These are phyloP conservation scores for Borostomias antarcticus DNA, from an alignment of 2,797 vertebrate species.

Conservation along the genomic window DNA sequence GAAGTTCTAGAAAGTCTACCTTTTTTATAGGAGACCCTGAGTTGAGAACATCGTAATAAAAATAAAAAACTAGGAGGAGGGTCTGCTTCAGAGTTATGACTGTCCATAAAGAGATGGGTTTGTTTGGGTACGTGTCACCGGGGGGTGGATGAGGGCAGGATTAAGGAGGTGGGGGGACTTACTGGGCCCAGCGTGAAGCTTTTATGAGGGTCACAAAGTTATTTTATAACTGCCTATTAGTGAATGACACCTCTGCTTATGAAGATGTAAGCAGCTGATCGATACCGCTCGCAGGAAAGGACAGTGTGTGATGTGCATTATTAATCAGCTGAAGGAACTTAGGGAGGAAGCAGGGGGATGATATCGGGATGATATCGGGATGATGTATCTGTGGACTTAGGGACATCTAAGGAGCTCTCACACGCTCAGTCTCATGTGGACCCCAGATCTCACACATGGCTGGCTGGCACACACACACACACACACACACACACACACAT, in stretches of 20 bases:
- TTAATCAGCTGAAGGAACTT: slow-evolving; percentile 63
- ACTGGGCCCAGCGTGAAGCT: slow-evolving; percentile 49
- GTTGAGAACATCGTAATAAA: not conserved
- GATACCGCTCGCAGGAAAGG: slow-evolving; percentile 59
- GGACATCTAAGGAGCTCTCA: too few relatives aligned
- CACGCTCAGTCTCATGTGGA: too few relatives aligned
- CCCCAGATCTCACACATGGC: not conserved
- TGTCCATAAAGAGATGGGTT: slow-evolving; percentile 33
- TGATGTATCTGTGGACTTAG: not conserved
- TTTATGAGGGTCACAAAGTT: slow-evolving; percentile 76
- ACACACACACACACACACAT: not conserved
- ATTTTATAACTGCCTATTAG: slow-evolving; percentile 72
- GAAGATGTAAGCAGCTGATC: slow-evolving; percentile 70
- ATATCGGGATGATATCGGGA: not conserved
- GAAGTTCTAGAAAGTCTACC: slow-evolving; percentile 1
- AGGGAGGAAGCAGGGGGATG: not conserved
- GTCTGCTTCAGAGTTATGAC: slow-evolving; percentile 5
- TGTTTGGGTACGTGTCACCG: slow-evolving; percentile 42
- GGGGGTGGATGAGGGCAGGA: slow-evolving; percentile 42
- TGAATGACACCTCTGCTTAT: slow-evolving; percentile 58
- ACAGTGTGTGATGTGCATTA: slow-evolving; percentile 58
- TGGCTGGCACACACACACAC: not conserved
- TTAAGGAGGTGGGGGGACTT: slow-evolving; percentile 33
- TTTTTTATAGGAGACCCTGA: slow-evolving; percentile 2
- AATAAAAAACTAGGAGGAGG: not conserved